Conservation (phyloP, 2,888 invertebrate genomes). For the Apantesis nais region DNA sequence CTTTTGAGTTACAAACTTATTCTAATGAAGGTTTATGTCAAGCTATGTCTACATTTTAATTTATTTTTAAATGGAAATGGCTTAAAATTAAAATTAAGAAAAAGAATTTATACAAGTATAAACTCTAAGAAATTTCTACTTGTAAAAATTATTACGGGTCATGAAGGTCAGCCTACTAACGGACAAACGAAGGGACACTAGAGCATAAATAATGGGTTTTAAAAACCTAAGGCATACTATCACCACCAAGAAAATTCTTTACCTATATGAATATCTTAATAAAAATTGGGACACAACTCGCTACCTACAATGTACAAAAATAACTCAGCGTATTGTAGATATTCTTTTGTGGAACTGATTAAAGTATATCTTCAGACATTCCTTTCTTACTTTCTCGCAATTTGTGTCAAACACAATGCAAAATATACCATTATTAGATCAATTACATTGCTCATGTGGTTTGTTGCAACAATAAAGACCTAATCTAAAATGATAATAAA, state of each 20-base stretch:
- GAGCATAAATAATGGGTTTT: neutral
- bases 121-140: neutral
- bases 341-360: neutral
- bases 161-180: neutral
- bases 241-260: neutral
- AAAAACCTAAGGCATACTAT: neutral
- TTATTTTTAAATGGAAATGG: neutral
- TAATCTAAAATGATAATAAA: conserved; percentile 40
- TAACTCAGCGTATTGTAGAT: neutral
- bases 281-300: neutral
- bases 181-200: neutral
- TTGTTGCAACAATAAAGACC: conserved; percentile 25
- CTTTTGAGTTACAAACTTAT: no score
- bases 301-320: neutral
- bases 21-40: neutral
- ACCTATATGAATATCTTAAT: neutral
- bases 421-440: neutral
- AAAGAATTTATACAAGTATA: neutral
- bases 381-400: neutral
- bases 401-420: neutral
- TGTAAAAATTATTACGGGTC: neutral
- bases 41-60: no score
- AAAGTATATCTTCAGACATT: neutral
- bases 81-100: neutral
- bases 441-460: conserved; percentile 11